phyloP scores from a whole-genome alignment of 1,140 invertebrate genomes.

The Macrosteles quadrilineatus region DNA sequence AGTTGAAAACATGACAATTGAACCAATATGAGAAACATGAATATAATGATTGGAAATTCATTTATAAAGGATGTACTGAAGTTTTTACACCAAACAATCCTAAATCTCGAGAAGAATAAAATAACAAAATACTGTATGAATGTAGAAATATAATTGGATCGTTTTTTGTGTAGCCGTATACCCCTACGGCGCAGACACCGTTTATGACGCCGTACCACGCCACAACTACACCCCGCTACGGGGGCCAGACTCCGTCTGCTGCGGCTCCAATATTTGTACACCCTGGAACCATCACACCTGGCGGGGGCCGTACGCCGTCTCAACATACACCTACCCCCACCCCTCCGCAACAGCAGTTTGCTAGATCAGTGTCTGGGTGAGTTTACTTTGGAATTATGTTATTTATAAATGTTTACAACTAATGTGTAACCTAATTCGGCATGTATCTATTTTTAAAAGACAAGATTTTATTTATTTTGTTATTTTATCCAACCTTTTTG shows the following conservation, averaged over 20 bases:
- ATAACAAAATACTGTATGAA: too few species aligned
- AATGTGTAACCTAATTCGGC: neutral
- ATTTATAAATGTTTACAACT: neutral
- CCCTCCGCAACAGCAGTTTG: constrained; percentile 25
- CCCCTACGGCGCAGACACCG: constrained; percentile 86
- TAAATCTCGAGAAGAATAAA: too few species aligned
- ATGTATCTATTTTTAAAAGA: too few species aligned
- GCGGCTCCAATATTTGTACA: constrained; percentile 57
- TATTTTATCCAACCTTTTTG: too few species aligned
- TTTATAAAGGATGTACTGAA: too few species aligned
- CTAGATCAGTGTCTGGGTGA: neutral
- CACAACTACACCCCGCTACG: constrained; percentile 62
- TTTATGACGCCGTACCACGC: constrained; percentile 82
- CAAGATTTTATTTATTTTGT: neutral
- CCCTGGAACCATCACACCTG: constrained; percentile 56
- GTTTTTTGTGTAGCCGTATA: constrained; percentile 62
- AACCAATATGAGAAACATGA: too few species aligned
- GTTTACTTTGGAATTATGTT: neutral
- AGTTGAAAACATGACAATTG: too few species aligned
- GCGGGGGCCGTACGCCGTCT: constrained; percentile 40
- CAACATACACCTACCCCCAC: constrained; percentile 40
- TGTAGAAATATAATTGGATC: too few species aligned
- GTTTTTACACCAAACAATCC: too few species aligned
- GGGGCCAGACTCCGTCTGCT: constrained; percentile 48
- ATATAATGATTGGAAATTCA: too few species aligned